phyloP scores from a whole-genome alignment of 2,888 invertebrate species.

The Plusia festucae region DNA sequence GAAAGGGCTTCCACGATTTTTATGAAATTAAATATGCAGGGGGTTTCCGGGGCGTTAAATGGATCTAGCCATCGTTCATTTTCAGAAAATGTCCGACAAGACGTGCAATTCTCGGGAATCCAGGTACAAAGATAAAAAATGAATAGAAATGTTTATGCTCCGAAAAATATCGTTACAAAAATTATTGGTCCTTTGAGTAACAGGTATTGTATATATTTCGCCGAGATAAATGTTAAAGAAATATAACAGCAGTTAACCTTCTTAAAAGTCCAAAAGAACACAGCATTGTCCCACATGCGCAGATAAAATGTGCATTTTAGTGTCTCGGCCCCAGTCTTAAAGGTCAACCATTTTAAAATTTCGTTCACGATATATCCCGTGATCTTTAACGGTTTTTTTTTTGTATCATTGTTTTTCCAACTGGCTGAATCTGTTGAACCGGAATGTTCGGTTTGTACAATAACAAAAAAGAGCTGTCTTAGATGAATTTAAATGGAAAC shows the following conservation, averaged over 20 bases:
- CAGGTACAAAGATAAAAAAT: too few species aligned
- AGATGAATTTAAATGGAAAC: conserved; percentile 29
- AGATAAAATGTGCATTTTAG: conserved; percentile 22
- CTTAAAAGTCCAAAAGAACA: background rate
- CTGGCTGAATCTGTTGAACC: conserved; percentile 20
- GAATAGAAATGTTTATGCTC: background rate
- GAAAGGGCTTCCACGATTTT: too few species aligned
- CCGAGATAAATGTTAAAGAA: background rate
- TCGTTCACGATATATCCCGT: conserved; percentile 27
- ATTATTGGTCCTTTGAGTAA: conserved; percentile 26
- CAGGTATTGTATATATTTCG: conserved; percentile 5
- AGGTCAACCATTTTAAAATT: conserved; percentile 48
- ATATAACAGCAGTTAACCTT: background rate
- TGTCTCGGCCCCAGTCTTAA: conserved; percentile 22
- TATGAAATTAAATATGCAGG: too few species aligned
- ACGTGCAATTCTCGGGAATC: too few species aligned
- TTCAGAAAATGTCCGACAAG: too few species aligned
- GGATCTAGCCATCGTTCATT: too few species aligned
- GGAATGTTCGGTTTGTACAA: conserved; percentile 24
- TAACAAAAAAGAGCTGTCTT: conserved; percentile 3
- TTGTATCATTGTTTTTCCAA: conserved; percentile 24
- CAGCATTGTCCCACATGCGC: background rate
- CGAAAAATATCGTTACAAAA: background rate
- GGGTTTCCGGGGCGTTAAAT: too few species aligned
- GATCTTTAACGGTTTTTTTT: conserved; percentile 41